These are phyloP conservation scores for Arremon brunneinucha DNA, from an alignment of 2,797 vertebrate species.

Conservation along the genomic window DNA sequence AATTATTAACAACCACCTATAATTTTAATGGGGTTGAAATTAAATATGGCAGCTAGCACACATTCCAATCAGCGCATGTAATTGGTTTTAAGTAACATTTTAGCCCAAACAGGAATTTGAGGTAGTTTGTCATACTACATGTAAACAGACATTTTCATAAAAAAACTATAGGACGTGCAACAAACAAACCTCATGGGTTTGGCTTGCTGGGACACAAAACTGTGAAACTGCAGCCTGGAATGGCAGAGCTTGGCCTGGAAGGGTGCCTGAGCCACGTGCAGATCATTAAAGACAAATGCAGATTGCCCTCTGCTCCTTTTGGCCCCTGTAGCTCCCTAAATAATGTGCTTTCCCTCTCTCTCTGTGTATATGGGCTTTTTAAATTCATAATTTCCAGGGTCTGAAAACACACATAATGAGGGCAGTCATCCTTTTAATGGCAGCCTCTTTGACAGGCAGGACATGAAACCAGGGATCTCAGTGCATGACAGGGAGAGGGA, in stretches of 20 bases:
- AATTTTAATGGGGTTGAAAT: neutral
- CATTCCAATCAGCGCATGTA: neutral
- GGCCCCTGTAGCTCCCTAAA: neutral
- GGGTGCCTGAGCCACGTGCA: conserved; percentile 31
- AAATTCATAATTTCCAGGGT: neutral
- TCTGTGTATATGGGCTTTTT: fast-evolving
- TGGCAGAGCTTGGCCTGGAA: neutral
- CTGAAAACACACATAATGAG: neutral
- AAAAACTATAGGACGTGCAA: neutral
- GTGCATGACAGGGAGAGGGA: neutral
- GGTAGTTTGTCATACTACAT: neutral
- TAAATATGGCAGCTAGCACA: neutral
- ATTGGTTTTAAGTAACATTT: neutral
- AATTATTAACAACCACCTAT: neutral
- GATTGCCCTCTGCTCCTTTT: neutral
- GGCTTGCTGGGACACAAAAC: neutral
- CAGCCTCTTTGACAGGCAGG: neutral
- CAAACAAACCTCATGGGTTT: neutral
- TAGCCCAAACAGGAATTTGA: neutral
- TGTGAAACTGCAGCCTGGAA: neutral
- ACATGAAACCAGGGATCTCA: neutral
- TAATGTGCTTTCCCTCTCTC: neutral
- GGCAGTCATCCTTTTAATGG: neutral
- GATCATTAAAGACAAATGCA: neutral
- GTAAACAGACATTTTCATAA: neutral